Percentiles rank a stretch among this genome's conserved stretches.
Evolutionary conservation across 2,888 invertebrate species (phyloP).

Genomic region (Amiota communis): DNA sequence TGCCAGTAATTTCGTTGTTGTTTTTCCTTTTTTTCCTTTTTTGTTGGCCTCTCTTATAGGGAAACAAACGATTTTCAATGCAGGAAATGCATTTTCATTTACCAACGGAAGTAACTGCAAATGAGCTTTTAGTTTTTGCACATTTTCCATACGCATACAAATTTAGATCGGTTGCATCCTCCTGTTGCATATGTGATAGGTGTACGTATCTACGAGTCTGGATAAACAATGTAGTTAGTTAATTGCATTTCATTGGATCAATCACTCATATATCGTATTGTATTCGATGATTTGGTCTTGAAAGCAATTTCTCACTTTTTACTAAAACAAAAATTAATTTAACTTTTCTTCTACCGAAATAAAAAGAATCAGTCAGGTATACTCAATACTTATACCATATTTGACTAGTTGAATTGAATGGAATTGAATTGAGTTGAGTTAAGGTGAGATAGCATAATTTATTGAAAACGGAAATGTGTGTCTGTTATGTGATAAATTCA

Average conservation of each 20-base stretch:
- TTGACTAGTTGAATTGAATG: too few species aligned
- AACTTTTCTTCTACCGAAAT: not conserved
- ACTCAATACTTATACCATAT: conserved; percentile 20
- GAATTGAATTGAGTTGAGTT: too few species aligned
- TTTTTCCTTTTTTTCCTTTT: too few species aligned
- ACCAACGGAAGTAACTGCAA: conserved; percentile 70
- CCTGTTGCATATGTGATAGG: not conserved
- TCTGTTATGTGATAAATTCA: conserved; percentile 54
- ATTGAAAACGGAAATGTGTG: conserved; percentile 58
- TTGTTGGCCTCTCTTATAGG: conserved; percentile 30
- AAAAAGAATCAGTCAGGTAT: not conserved
- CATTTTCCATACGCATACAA: not conserved
- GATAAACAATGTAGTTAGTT: not conserved
- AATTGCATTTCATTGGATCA: conserved; percentile 41
- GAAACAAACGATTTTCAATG: conserved; percentile 45
- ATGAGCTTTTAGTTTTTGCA: conserved; percentile 72
- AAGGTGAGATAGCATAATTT: not conserved
- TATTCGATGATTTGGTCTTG: too few species aligned
- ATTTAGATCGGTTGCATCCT: too few species aligned
- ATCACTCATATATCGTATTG: too few species aligned
- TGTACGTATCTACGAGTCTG: not conserved
- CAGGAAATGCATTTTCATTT: conserved; percentile 73
- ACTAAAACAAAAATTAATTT: too few species aligned
- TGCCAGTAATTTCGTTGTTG: not conserved
- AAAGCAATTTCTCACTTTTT: too few species aligned